phyloP scores from a whole-genome alignment of 2,797 vertebrate genomes.

The Macropus fuliginosus region DNA sequence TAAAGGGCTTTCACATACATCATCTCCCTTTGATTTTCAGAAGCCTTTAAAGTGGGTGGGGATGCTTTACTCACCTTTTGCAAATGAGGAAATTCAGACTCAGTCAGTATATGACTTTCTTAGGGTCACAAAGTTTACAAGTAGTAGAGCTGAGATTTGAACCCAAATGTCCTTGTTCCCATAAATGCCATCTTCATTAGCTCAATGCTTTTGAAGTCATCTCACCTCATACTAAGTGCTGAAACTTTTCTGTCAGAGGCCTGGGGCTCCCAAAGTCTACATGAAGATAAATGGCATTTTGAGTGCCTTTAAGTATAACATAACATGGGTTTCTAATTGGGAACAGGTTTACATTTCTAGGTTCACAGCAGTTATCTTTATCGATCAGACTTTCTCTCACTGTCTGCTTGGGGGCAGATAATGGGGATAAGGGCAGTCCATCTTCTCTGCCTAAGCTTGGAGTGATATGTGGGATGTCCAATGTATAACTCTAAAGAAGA shows the following conservation, averaged over 20 bases:
- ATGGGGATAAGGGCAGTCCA: background rate
- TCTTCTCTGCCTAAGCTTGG: background rate
- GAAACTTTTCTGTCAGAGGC: background rate
- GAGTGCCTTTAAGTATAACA: background rate
- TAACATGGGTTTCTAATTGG: background rate
- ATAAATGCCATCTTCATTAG: background rate
- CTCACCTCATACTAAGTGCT: background rate
- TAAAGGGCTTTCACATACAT: background rate
- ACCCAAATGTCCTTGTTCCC: background rate
- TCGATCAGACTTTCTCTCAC: background rate
- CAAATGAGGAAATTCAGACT: background rate
- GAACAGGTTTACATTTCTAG: background rate
- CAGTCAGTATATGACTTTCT: background rate
- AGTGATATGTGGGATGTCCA: background rate
- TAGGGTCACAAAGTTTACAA: background rate
- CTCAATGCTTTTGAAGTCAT: background rate
- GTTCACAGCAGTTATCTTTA: background rate
- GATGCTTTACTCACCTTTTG: background rate
- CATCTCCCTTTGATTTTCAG: background rate
- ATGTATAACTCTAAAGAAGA: background rate
- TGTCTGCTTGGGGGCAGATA: background rate
- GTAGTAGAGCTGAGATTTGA: background rate
- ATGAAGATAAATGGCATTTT: background rate
- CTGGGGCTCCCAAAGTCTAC: background rate
- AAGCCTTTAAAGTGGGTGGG: background rate